phyloP scores from a whole-genome alignment of 2,888 invertebrate genomes.

The Epiblema foenella region DNA sequence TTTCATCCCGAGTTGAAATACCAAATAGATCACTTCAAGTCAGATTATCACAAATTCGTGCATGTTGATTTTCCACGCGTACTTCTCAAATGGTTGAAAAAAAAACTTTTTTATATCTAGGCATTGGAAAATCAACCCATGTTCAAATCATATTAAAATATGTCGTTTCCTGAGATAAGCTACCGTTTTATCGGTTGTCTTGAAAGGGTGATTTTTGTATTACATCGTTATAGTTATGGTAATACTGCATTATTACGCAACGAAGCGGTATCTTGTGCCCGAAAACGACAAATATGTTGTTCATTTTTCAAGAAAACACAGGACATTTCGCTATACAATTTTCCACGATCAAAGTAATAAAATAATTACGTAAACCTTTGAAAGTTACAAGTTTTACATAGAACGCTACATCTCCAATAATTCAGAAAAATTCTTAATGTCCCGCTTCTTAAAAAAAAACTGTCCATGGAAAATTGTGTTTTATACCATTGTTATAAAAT shows the following conservation, averaged over 20 bases:
- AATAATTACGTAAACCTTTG: background rate
- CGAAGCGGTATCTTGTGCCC: background rate
- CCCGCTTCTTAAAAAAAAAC: background rate
- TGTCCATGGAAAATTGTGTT: conserved; percentile 49
- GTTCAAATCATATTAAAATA: background rate
- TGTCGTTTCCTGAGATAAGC: background rate
- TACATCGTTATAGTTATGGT: background rate
- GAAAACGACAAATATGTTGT: background rate
- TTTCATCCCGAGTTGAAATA: conserved; percentile 21
- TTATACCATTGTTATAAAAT: conserved; percentile 66
- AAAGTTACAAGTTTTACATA: no score
- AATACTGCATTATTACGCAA: background rate
- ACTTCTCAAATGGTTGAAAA: background rate
- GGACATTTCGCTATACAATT: background rate
- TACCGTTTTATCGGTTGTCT: background rate
- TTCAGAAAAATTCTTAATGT: background rate
- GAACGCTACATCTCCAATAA: no score
- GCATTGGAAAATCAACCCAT: conserved; percentile 5
- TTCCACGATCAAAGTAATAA: background rate
- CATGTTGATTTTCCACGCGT: conserved; percentile 22
- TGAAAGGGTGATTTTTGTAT: background rate
- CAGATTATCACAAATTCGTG: conserved; percentile 36
- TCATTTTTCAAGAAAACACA: background rate
- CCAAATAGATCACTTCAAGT: conserved; percentile 18
- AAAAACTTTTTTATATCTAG: background rate